Percentiles rank a stretch among this genome's conserved stretches.
Conservation (phyloP, 2,113 vertebrate species). For the Callithrix jacchus region DNA sequence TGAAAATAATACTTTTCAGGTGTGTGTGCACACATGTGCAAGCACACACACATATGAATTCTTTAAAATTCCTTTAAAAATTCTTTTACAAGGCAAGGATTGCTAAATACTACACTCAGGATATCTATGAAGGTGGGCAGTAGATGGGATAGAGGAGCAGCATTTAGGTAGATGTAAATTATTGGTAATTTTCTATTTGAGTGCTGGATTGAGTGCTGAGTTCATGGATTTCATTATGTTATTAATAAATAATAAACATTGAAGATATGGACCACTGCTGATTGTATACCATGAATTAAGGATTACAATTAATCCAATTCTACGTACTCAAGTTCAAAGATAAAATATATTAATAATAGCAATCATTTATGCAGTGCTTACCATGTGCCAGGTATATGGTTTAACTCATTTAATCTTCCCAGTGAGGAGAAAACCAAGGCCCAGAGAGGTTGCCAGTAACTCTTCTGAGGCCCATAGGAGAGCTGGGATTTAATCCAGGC, state of each 20-base stretch:
- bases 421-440: slow-evolving; percentile 25
- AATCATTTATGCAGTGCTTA: neutral
- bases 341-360: neutral
- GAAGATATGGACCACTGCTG: neutral
- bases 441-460: neutral
- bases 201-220: neutral
- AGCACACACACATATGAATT: neutral
- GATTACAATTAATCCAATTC: slow-evolving; percentile 5
- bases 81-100: neutral
- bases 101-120: neutral
- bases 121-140: neutral
- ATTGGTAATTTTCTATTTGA: neutral
- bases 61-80: neutral
- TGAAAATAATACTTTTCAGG: slow-evolving; percentile 10
- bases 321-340: neutral
- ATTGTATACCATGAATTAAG: neutral
- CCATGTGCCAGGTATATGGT: neutral
- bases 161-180: neutral
- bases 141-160: neutral
- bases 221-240: slow-evolving; percentile 3
- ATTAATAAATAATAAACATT: slow-evolving; percentile 22
- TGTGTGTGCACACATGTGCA: neutral
- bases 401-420: neutral
- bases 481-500: slow-evolving; percentile 7
- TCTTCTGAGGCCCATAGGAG: neutral